Base-by-base conservation (phyloP, 2,888 invertebrate species). In the Drosophila austrosaltans region DNA sequence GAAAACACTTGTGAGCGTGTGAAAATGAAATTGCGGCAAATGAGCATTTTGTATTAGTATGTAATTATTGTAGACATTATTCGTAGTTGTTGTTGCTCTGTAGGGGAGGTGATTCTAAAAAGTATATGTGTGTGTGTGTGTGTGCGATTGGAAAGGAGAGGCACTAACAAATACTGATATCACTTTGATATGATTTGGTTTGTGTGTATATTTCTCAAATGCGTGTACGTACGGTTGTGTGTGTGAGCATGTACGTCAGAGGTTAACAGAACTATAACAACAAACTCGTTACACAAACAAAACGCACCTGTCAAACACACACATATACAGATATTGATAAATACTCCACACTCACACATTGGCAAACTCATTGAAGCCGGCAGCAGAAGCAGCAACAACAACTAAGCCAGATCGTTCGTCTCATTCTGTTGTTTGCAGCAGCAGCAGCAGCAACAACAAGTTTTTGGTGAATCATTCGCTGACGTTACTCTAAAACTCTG, bases 11-110 rank as follows among this genome's bases (percentile, higher is more conserved):
- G 87, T 71, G 84, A 88, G 83, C 87, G 83, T 83, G 83, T 88
- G 87, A 83, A 83, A 82, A 82, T 84, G 69, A 84, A 82, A 87
- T 87, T 83, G 83, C 87, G 84, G 84, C 83, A 83, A 83, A 84
- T 79, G 84, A 88, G 83, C 87, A 84, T 72, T 81, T 87, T 81
- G 84, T 86, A 87, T 86, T 69, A 76, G 82, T 83, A 77, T 87
- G 82, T 88, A 83, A 85, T 87, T 87, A 82, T 76, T 78, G 60
- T 25, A 32, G 30, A 42, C 28, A 30, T 59, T 53, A 71, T 56
- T 59, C 63, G 54, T 61, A 70, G 66, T 20, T 69, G 68, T 16
- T 69, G 63, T n/a, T 72, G 69, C 77, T 53, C 54, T 60, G 63
- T 67, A 71, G 81, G 76, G 72, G 72, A 72, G 71, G 66, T 69